Evolutionary conservation across 1,140 invertebrate genomes (phyloP).

Genomic region (Chionoecetes opilio): DNA sequence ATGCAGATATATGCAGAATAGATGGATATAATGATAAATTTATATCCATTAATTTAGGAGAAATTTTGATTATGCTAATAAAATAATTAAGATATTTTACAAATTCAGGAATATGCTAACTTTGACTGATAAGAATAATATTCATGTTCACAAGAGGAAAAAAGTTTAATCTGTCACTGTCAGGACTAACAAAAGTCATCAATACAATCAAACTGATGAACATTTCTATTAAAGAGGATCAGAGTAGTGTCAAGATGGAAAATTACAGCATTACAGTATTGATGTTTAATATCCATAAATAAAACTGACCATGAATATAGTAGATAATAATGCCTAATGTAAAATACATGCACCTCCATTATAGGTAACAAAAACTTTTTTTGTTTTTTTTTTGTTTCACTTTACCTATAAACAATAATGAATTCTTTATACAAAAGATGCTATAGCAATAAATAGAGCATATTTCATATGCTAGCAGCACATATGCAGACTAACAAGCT

Average conservation of each 20-base stretch:
- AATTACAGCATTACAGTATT: neutral
- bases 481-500: constrained; percentile 23
- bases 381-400: neutral
- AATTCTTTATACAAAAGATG: constrained; percentile 1
- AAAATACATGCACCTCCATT: constrained; percentile 21
- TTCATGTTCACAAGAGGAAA: neutral
- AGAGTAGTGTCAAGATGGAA: neutral
- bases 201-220: neutral
- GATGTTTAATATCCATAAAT: constrained; percentile 2
- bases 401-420: neutral
- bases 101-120: neutral
- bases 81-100: neutral
- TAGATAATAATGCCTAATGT: constrained; percentile 12
- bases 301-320: neutral
- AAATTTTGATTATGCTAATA: neutral
- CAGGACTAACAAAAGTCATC: neutral
- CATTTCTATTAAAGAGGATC: neutral
- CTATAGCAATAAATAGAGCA: constrained; percentile 22
- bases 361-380: constrained; percentile 17
- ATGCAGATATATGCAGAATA: too few relatives aligned
- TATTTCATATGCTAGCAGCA: constrained; percentile 1
- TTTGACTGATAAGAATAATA: neutral
- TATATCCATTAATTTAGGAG: too few relatives aligned
- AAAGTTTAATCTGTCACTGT: too few relatives aligned
- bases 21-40: too few relatives aligned